Base-by-base conservation (phyloP, 2,888 invertebrate genomes). In the Sinopyrophorus schimmeli region DNA sequence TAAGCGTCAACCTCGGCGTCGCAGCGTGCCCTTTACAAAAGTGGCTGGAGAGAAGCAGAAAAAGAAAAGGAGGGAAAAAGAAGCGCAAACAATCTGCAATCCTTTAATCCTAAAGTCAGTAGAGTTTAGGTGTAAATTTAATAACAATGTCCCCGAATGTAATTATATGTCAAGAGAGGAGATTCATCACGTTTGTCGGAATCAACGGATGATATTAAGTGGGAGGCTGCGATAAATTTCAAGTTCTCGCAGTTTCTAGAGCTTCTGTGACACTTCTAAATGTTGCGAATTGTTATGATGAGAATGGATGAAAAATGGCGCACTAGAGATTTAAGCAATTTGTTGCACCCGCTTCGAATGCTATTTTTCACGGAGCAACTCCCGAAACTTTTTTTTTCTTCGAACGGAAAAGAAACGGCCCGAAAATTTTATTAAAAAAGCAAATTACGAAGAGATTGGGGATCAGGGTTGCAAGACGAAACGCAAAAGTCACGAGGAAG, bases 221-320 rank as follows among this genome's bases (percentile, higher is more conserved):
- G 28, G 35, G 41, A 23, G 28, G 41, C 28, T 21, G 31, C 28
- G 24, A 42, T 37, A 38, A 54, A 50, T 53, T 53, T 35, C 15
- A 47, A n/a, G 50, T 44, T 50, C 21, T 24, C 24, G 34, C 38
- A 23, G 31, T 30, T 53, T 39, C 39, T 35, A 50, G 39, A 21
- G 48, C 40, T 46, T 43, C 11, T 47, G 47, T 51, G 57, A 54
- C 54, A 54, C 40, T 47, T 37, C 39, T 55, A 40, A 44, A 51
- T 47, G 47, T 51, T 53, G 27, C 14, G 41, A 53, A 58, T 54
- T 55, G 52, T 54, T 54, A 55, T 53, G 53, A 55, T 55, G 47
- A 54, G 49, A 55, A 54, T 31, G 34, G 40, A 26, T 46, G 50
- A 50, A 28, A 49, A 50, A 57, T 47, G 44, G 53, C 47, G 40